Evolutionary conservation across 2,888 invertebrate genomes (phyloP).

Genomic region (Brachypalpus laphriformis): DNA sequence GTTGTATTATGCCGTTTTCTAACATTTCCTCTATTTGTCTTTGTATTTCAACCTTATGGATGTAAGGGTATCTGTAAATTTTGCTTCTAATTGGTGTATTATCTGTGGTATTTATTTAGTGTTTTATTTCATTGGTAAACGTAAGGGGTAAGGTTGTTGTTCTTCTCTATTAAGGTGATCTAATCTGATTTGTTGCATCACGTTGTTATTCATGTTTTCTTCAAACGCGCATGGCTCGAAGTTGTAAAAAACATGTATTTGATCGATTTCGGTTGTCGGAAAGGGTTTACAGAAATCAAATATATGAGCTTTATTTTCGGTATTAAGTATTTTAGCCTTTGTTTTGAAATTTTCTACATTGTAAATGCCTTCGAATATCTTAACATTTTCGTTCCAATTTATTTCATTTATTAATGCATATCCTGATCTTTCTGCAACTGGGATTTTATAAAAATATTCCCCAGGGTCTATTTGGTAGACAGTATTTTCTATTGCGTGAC

Average conservation of each 20-base stretch:
- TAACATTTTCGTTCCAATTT: neutral
- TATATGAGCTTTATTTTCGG: constrained; percentile 2
- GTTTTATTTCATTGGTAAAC: constrained; percentile 19
- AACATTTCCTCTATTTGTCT: constrained; percentile 26
- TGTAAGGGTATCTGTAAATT: constrained; percentile 15
- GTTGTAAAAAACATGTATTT: constrained; percentile 14
- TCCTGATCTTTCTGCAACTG: constrained; percentile 1
- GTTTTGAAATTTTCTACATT: too few species aligned
- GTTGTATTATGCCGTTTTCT: neutral
- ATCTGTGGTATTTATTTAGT: neutral
- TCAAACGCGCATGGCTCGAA: neutral
- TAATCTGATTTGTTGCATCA: constrained; percentile 1
- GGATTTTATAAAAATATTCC: constrained; percentile 18
- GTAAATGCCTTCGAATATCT: neutral
- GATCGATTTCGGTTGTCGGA: constrained; percentile 13
- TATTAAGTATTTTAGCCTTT: constrained; percentile 9
- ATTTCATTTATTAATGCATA: neutral
- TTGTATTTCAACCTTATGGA: constrained; percentile 5
- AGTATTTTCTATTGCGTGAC: neutral
- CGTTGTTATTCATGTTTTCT: neutral
- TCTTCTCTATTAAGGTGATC: constrained; percentile 24
- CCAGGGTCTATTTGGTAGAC: constrained; percentile 19
- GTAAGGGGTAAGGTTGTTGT: constrained; percentile 4
- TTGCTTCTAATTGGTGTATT: constrained; percentile 8
- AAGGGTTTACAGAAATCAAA: constrained; percentile 18